Evolutionary conservation across 2,797 vertebrate species (phyloP), one percentile per base, ranked within the genome.

Genomic region (Coranthus polyacanthus): DNA sequence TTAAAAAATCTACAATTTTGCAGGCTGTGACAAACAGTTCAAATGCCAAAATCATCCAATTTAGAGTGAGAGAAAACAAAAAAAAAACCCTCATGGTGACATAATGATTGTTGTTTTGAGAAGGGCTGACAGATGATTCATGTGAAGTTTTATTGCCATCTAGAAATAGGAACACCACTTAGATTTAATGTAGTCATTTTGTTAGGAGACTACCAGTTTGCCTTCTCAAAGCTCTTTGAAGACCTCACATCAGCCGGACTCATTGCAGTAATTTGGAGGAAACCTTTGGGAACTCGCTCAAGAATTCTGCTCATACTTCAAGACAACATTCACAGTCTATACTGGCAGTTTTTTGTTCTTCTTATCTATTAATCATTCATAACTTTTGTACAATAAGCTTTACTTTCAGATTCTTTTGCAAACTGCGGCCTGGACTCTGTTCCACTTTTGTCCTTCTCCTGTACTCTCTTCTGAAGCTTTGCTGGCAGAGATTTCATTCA

Each of bases 291-390:
- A 52, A 39, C 41, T 49, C n/a, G 9, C 43, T 73, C 6, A 53
- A 49, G 17, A 55, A 63, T 72, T 75, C 42, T 38, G 20, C 42
- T 66, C 24, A 29, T 16, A 29, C 39, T 75, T 68, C 13, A 56
- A n/a, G 18, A 49, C 38, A 68, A 55, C 15, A 49, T 52, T 75
- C 42, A 47, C 37, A 61, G 16, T 49, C 29, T 43, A 43, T 3
- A 34, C 46, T 71, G 46, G 10, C 36, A 2, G 2, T 21, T 3
- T 21, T 64, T 32, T 26, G 3, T 24, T 24, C 6, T 66, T 54
- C 18, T 36, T 34, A 11, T 38, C 43, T 32, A 65, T 85, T 12
- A 75, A 85, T 81, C 15, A 52, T 78, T 61, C 22, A 81, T 52
- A 38, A 16, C 7, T 24, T 67, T 52, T 43, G 52, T 41, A 26